A percentile compares a stretch with the other conserved stretches of the same genome.
phyloP scores from a whole-genome alignment of 1,140 invertebrate species.

The Pogonomyrmex californicus region DNA sequence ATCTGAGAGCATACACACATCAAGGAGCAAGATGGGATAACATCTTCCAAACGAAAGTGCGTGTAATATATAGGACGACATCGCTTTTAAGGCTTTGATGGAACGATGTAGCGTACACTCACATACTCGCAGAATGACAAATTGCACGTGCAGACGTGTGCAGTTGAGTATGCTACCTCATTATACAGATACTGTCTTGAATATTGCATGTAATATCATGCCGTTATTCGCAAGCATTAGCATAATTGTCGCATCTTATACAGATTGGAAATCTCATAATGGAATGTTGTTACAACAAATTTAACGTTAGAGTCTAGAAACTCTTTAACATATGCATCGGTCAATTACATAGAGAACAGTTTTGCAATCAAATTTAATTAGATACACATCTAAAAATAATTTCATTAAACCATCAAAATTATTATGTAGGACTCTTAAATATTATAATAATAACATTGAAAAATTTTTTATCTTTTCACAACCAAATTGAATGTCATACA shows the following conservation, averaged over 20 bases:
- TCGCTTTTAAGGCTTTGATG: background rate
- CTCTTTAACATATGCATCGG: background rate
- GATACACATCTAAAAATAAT: too few species aligned
- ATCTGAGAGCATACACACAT: background rate
- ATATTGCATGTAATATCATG: slow-evolving; percentile 50
- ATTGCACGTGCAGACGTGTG: slow-evolving; percentile 20
- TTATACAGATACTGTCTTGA: slow-evolving; percentile 41
- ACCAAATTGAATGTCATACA: too few species aligned
- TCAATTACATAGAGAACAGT: background rate
- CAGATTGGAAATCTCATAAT: background rate
- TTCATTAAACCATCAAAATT: too few species aligned
- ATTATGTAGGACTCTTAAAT: too few species aligned
- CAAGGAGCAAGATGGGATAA: background rate
- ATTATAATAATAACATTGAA: too few species aligned
- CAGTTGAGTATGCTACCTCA: background rate
- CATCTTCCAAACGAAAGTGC: slow-evolving; percentile 6
- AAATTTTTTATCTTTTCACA: too few species aligned
- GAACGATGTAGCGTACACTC: background rate
- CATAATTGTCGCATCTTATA: slow-evolving; percentile 15
- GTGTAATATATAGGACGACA: background rate
- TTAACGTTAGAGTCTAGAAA: background rate
- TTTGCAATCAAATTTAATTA: too few species aligned
- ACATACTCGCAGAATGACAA: slow-evolving; percentile 21
- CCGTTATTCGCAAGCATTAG: slow-evolving; percentile 27
- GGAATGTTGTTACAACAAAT: background rate